Evolutionary conservation across 2,113 vertebrate genomes (phyloP).

Genomic region (Tragelaphus scriptus): DNA sequence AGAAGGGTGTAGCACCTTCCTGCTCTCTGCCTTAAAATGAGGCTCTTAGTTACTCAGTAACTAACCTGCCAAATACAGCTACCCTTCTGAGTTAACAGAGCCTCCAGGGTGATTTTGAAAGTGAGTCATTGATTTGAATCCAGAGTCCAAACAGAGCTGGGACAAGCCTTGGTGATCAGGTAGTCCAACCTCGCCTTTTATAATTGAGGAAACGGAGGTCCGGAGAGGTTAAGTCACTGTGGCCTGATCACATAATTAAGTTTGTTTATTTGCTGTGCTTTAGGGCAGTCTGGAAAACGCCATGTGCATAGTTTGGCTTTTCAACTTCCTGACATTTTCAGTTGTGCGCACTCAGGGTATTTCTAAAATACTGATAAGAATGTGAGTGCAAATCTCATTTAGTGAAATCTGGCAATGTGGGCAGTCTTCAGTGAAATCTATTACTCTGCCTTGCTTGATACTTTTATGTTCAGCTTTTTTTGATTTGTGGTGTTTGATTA

Average conservation of each 20-base stretch:
- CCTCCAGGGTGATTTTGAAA: conserved; percentile 21
- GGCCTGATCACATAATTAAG: conserved; percentile 49
- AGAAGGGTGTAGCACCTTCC: neutral
- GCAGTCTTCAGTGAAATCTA: conserved; percentile 19
- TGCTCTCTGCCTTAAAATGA: neutral
- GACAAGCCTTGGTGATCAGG: neutral
- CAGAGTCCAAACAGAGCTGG: neutral
- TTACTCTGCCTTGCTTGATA: neutral
- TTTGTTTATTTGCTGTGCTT: conserved; percentile 42
- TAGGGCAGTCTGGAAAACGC: conserved; percentile 14
- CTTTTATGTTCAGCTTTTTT: conserved; percentile 21
- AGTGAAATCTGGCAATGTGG: neutral
- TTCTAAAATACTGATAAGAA: conserved; percentile 57
- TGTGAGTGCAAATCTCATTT: conserved; percentile 11
- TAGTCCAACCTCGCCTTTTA: neutral
- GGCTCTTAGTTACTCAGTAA: neutral
- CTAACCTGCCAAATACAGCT: neutral
- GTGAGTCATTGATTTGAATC: conserved; percentile 48
- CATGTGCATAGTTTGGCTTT: conserved; percentile 39
- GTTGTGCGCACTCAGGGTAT: conserved; percentile 20
- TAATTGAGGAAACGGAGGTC: conserved; percentile 36
- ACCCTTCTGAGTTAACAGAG: neutral
- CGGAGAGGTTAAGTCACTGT: neutral
- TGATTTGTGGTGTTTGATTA: conserved; percentile 14
- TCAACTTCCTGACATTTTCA: conserved; percentile 57